Percentiles rank a stretch among this genome's conserved stretches.
Conservation (phyloP, 1,140 invertebrate species). For the Fopius arisanus region DNA sequence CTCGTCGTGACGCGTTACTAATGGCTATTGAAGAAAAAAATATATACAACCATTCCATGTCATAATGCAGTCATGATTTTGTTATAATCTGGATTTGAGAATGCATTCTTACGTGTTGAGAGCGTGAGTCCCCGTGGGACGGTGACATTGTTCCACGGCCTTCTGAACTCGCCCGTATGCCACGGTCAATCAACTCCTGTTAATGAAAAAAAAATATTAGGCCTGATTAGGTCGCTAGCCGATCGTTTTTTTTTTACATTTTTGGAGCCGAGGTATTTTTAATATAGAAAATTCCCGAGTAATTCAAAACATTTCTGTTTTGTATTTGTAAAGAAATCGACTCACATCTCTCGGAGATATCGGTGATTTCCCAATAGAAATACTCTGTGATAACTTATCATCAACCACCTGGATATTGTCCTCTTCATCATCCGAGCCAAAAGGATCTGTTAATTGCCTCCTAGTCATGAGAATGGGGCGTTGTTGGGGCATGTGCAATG, state of each 20-base stretch:
- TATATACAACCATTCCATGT: background rate
- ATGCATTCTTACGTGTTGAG: constrained; percentile 58
- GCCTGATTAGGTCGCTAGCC: background rate
- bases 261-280: background rate
- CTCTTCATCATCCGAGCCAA: constrained; percentile 90
- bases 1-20: constrained; percentile 82
- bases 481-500: constrained; percentile 53
- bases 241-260: background rate
- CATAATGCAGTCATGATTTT: background rate
- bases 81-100: background rate
- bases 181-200: constrained; percentile 47
- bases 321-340: constrained; percentile 46
- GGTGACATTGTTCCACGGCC: constrained; percentile 52
- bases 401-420: constrained; percentile 66
- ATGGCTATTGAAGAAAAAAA: constrained; percentile 67
- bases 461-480: constrained; percentile 81
- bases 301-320: too few relatives aligned
- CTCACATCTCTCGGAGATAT: constrained; percentile 57
- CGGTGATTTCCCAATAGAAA: constrained; percentile 56
- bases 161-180: constrained; percentile 55
- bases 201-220: background rate
- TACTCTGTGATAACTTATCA: constrained; percentile 58
- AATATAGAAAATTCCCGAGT: too few relatives aligned
- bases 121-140: constrained; percentile 51
- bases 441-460: constrained; percentile 87